Conservation (phyloP, 2,797 vertebrate species). For the Phrynocephalus forsythii region DNA sequence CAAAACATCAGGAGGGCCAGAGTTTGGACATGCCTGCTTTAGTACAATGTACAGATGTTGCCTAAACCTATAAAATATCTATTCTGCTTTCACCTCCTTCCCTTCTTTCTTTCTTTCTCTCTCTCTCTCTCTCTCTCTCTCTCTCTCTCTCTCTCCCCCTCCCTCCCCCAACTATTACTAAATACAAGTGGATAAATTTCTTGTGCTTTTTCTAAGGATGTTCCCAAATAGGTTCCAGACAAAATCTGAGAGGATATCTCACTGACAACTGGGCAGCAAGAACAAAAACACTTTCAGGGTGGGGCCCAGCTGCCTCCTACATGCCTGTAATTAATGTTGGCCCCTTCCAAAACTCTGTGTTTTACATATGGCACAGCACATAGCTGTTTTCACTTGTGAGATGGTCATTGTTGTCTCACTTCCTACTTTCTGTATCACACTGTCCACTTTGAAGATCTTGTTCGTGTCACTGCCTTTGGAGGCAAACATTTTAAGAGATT, state of each 20-base stretch:
- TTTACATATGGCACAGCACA: not conserved
- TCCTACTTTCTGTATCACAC: not conserved
- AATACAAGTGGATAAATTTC: not conserved
- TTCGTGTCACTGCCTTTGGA: not conserved
- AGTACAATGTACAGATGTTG: not conserved
- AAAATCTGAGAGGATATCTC: not conserved
- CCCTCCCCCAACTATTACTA: not conserved
- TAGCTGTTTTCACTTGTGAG: not conserved
- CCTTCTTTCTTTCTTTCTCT: too few relatives aligned
- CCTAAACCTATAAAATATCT: not conserved
- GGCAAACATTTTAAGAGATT: too few relatives aligned
- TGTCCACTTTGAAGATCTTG: not conserved
- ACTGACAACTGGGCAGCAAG: not conserved
- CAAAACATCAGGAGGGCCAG: too few relatives aligned
- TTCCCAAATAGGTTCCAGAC: not conserved
- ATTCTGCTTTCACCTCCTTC: not conserved
- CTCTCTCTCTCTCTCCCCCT: too few relatives aligned
- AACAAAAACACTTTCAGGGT: too few relatives aligned
- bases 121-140: too few relatives aligned
- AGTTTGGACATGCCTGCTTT: not conserved
- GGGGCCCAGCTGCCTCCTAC: not conserved
- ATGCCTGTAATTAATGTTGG: not conserved
- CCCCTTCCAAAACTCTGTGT: not conserved
- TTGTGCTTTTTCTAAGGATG: not conserved
- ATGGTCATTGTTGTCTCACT: too few relatives aligned